These are phyloP conservation scores for Drosophila melanogaster DNA, from an alignment of 1,140 invertebrate genomes.

Conservation along the genomic window Release_6_plus_ISO1_MT NC_004354.4:14762501-14763000, in stretches of 20 bases:
- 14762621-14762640: too few species aligned
- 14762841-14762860: background rate
- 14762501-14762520: conserved; percentile 51
- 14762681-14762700: background rate
- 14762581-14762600: too few species aligned
- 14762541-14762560: background rate
- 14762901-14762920: conserved; percentile 32
- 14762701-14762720: background rate
- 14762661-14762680: background rate
- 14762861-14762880: background rate
- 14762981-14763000: conserved; percentile 4
- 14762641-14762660: too few species aligned
- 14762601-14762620: too few species aligned
- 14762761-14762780: background rate
- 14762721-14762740: background rate
- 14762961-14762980: conserved; percentile 43
- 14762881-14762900: background rate
- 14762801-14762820: conserved; percentile 4
- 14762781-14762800: background rate
- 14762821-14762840: background rate
- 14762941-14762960: conserved; percentile 3
- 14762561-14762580: too few species aligned
- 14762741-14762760: background rate
- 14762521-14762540: conserved; percentile 33
- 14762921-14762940: conserved; percentile 24